Evolutionary conservation across 1,140 invertebrate genomes (phyloP), one percentile per base, ranked within the genome.

Genomic region (Oedothorax gibbosus): DNA sequence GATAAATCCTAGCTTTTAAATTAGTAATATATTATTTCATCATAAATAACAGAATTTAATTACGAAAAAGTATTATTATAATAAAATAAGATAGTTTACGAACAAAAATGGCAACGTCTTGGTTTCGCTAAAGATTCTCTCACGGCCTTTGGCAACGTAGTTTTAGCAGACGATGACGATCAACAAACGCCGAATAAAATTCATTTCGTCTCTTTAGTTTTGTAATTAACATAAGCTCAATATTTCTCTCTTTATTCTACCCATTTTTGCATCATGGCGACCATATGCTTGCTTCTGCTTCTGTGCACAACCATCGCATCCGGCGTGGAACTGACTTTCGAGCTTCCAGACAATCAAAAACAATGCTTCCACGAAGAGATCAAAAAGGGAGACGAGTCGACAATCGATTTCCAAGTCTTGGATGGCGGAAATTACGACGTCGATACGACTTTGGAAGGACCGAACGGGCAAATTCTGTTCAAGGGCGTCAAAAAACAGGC

Each of bases 361-460:
- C 96, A 99, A 91, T 99, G 98, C 92, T 99, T 99, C 92, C 96
- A 96, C 90, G 94, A 99, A 92, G 93, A 96, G 87, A 97, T 99
- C 77, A 88, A 88, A 76, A 92, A 95, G 75, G 98, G 97, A 89
- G 94, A 94, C 0, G 94, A 97, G 87, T 94, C 93, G 54, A 95
- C 96, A 7, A 91, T 99, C 72, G 98, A 99, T 92, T 99, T 97
- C 91, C 98, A 92, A 92, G 92, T 93, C 6, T 90, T 92, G n/a
- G 91, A 91, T 14, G 92, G 92, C 53, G 92, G 92, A n/a, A 91
- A 93, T 87, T 92, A 92, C 88, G 92, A 92, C 87, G 92, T 93
- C 4, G 92, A 92, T 85, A 88, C 92, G 87, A 90, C 91, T 62
- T 73, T 92, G 15, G 90, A 89, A 53, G 90, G 89, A 69, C 91